Base-by-base conservation (phyloP, 2,797 vertebrate genomes). In the Podargus strigoides region DNA sequence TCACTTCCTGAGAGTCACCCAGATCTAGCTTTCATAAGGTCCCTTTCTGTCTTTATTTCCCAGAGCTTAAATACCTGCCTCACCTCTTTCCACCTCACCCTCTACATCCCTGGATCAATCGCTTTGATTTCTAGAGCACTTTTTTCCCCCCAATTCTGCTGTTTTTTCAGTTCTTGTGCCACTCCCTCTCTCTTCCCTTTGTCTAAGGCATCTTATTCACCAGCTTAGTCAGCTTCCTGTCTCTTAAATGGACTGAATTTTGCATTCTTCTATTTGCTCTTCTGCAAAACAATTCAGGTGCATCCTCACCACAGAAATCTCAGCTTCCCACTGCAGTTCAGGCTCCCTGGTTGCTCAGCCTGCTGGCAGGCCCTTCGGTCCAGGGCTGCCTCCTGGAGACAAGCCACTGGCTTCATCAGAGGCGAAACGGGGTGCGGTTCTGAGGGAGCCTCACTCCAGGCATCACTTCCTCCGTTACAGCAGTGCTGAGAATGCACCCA, bases 181-280 rank as follows among this genome's bases (percentile, higher is more conserved):
- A 30, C 62, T 88, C 77, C 41, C 52, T 44, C 52, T 62, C 52
- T 81, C 74, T 34, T 69, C 55, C 36, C 34, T 92, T 91, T 68
- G 53, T 78, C 69, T 60, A 86, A 79, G 77, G 59, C 59, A 67
- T 73, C 42, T 87, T 73, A 84, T 59, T 81, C 85, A 84, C 10
- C 66, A 76, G 53, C 75, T 94, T 78, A 84, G 79, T 92, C 93
- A 91, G 68, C 70, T 85, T 86, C 87, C 94, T 44, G 26, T 64
- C 82, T 89, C 68, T 87, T 69, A 34, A 44, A 77, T 16, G 46
- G 64, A 14, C 18, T 52, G 46, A 23, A 10, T 86, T 90, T 78
- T 59, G 66, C 13, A 5, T 92, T 92, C 86, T 74, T 72, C 34
- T 68, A 1, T 49, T 69, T 79, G 66, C 55, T 86, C 26, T 87